Evolutionary conservation across 2,888 invertebrate genomes (phyloP), one percentile per base, ranked within the genome.

Genomic region (Tupiocoris notatus): DNA sequence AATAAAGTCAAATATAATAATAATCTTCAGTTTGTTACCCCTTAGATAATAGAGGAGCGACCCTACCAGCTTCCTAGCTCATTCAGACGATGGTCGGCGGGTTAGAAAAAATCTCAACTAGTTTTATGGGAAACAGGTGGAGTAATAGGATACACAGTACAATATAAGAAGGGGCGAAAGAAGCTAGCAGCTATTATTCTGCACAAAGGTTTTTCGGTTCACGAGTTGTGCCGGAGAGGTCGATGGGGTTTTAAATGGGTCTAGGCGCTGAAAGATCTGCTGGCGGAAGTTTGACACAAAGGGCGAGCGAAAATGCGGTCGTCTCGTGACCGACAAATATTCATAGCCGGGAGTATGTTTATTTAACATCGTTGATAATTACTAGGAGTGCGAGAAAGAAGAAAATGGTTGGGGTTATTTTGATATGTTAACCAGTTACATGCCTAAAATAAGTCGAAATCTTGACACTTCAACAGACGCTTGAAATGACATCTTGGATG

Each of bases 101-200:
- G 39, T 9, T 17, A 16, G 54, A 67, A 67, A 67, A 67, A 67
- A 67, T 56, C 56, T 67, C 21, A 56, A 67, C 67, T 67, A 67
- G 67, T 67, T 67, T 67, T 67, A 67, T 67, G 56, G 56, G 22
- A 67, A 56, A 56, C 67, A 67, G 67, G 67, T 67, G 67, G 20
- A 57, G 67, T 56, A 67, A 67, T 67, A 67, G 57, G 67, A 56
- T 56, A 54, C 67, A 67, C 67, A 67, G 39, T 7, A 39, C 39
- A 39, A 39, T 3, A 39, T 12, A 39, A 39, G 25, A 57, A 21
- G 39, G 57, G 67, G 67, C 20, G 16, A 67, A 56, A 22, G 21
- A 65, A 67, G 39, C 67, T 67, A 9, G 67, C 12, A n/a, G 17
- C 54, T 56, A 57, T 67, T 67, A 18, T 67, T 3, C 22, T 9